These are phyloP conservation scores for Lagorchestes hirsutus DNA, from an alignment of 2,797 vertebrate species.

Conservation along the genomic window DNA sequence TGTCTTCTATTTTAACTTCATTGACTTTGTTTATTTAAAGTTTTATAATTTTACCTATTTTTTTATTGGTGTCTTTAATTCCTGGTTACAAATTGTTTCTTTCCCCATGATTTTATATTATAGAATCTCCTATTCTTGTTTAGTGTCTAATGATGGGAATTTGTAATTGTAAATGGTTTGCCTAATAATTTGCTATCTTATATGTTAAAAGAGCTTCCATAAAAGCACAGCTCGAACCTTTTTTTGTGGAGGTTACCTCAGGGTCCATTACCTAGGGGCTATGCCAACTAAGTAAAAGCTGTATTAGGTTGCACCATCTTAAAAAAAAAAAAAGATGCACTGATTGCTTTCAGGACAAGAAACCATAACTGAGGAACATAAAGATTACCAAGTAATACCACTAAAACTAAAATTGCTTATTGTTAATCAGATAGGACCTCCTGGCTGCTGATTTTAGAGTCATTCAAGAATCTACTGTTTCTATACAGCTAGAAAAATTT, in stretches of 20 bases:
- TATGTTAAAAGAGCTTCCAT: neutral
- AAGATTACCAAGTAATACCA: neutral
- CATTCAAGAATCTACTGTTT: neutral
- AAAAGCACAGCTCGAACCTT: neutral
- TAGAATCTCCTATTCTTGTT: neutral
- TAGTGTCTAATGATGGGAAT: neutral
- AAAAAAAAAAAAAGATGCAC: neutral
- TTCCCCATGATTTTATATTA: neutral
- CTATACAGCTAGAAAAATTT: neutral
- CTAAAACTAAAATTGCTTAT: neutral
- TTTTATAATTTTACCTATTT: neutral
- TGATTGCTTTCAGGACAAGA: neutral
- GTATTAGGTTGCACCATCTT: neutral
- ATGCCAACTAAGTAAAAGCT: neutral
- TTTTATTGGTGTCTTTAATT: neutral
- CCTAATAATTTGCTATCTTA: neutral
- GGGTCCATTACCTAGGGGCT: neutral
- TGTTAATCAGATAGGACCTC: neutral
- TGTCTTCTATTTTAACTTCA: neutral
- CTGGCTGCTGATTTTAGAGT: neutral
- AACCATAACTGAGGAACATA: neutral
- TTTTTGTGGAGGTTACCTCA: neutral
- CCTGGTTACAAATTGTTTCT: neutral
- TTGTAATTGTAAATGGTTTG: neutral
- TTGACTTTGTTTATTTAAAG: neutral